Conservation (phyloP, 2,797 vertebrate species). For the Loriculus beryllinus region DNA sequence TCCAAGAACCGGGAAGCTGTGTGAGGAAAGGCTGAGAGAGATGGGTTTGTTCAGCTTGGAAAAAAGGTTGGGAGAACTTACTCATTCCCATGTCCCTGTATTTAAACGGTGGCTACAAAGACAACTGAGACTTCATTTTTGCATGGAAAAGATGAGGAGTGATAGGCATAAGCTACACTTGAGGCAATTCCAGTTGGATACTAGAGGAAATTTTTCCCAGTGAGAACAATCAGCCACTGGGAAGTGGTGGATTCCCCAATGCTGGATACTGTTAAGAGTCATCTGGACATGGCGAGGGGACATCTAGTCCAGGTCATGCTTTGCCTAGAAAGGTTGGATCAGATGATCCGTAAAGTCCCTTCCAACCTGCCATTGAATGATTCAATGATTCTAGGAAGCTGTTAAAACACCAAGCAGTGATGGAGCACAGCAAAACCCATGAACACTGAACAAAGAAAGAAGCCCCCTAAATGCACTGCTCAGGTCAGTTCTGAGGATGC, state of each 20-base stretch:
- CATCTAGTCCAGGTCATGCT: not conserved
- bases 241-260: not conserved
- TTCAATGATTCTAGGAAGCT: not conserved
- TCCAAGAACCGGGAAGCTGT: not conserved
- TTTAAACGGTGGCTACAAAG: not conserved
- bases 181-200: not conserved
- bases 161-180: not conserved
- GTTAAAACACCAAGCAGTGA: rapidly evolving
- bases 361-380: not conserved
- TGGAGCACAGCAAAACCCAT: rapidly evolving
- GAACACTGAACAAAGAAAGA: not conserved
- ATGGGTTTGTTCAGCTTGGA: not conserved
- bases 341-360: not conserved
- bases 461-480: not conserved
- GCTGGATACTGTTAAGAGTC: not conserved
- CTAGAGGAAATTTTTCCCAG: not conserved
- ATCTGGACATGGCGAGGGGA: not conserved
- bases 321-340: not conserved
- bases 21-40: not conserved
- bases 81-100: not conserved
- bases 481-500: not conserved
- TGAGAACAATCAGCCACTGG: not conserved
- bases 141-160: not conserved
- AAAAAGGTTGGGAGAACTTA: not conserved
- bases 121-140: not conserved